Base-by-base conservation (phyloP, 1,140 invertebrate genomes). In the Melitaea cinxia region DNA sequence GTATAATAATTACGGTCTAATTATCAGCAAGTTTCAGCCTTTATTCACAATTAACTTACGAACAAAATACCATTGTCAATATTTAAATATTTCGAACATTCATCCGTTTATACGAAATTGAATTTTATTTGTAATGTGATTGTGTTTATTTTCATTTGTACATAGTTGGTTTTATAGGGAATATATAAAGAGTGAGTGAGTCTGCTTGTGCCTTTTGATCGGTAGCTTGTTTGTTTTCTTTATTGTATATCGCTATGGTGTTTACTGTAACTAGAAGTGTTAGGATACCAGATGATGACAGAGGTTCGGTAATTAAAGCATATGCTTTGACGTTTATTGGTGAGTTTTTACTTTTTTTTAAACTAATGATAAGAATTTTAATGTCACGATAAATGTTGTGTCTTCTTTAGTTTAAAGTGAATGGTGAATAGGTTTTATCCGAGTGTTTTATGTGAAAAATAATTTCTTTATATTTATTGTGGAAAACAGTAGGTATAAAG, bases 241-340 rank as follows among this genome's bases (percentile, higher is more conserved):
- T 7, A 68, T 47, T 61, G 42, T 47, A 4, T 21, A 15, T 53
- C 49, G 56, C 35, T 59, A 71, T 77, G 74, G 66, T 77, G 56
- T 77, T 66, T 62, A 72, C 66, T 19, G 69, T 77, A 39, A 68
- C 54, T 12, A 69, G 67, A 60, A 65, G 57, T 54, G 39, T 72
- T 14, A 68, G 67, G 17, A 62, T 55, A 28, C 17, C 37, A 10
- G 56, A 64, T 12, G 63, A 50, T 37, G 53, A 70, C 35, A 67
- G 62, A 5, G 68, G 72, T 1, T 64, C 45, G 39, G 58, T 62
- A 19, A 68, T 72, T 37, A 78, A 73, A 17, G 70, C 71, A 37
- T 73, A 50, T 28, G 63, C 53, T 2, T 65, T 78, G 24, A 65
- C 68, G 6, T 68, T 78, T 61, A 65, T 75, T 28, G 75, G 75